These are phyloP conservation scores for Artibeus lituratus DNA, from an alignment of 2,797 vertebrate species.

Conservation along the genomic window DNA sequence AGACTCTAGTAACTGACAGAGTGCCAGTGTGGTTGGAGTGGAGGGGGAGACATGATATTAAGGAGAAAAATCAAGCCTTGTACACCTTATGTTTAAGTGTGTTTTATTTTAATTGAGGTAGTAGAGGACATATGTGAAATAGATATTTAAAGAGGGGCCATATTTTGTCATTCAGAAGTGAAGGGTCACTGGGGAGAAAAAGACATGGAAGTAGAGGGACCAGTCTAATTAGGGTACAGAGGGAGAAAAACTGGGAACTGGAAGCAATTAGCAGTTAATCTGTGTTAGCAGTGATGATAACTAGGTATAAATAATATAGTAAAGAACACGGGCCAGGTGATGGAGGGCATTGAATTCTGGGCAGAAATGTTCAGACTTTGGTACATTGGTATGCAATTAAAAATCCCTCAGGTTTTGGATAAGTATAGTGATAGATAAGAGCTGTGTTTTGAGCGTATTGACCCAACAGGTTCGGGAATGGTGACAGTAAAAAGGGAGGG, in stretches of 20 bases:
- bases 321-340: neutral
- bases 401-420: neutral
- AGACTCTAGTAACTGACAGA: neutral
- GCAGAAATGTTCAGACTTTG: neutral
- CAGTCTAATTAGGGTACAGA: neutral
- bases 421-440: neutral
- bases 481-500: neutral
- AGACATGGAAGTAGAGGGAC: neutral
- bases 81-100: neutral
- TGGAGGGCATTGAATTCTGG: neutral
- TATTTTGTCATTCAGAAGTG: neutral
- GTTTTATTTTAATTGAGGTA: neutral
- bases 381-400: neutral
- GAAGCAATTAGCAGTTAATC: neutral
- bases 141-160: neutral
- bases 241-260: neutral
- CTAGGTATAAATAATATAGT: neutral
- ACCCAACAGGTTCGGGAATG: neutral
- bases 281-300: neutral
- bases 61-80: neutral
- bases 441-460: neutral
- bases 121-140: neutral
- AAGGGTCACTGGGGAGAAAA: neutral
- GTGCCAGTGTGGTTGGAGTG: neutral
- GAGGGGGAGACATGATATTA: neutral